Base-by-base conservation (phyloP, 2,797 vertebrate species). In the Brotogeris chrysoptera region DNA sequence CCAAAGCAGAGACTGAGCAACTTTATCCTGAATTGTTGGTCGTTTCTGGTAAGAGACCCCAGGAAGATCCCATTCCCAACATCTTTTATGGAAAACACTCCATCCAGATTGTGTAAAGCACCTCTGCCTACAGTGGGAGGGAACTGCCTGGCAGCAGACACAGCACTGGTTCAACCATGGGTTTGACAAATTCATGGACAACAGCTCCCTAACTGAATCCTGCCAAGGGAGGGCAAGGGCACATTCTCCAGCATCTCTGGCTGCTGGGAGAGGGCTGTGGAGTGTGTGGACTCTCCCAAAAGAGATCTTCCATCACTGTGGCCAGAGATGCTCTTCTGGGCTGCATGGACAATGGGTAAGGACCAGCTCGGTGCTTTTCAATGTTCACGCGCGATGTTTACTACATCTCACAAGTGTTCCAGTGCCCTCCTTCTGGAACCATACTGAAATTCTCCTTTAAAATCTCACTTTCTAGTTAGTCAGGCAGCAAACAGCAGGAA, bases 281-380 rank as follows among this genome's bases (percentile, higher is more conserved):
- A 86, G 38, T 20, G 2, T 32, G 10, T 12, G 28, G 17, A 24
- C 30, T 55, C 59, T 78, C 57, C 52, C 24, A 46, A 32, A 72
- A 18, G 0, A 72, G 24, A 39, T 23, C 18, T 74, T 71, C 39
- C 55, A 18, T 6, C 32, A 10, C 2, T 13, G 32, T 2, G 5
- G 38, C 38, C 60, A 69, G 30, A 83, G 20, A 80, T 13, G 50
- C 7, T 82, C 13, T 80, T 68, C 76, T 18, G 46, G 19, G 46
- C 32, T 44, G 36, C 28, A 63, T 0, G 0, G 53, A 34, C 27
- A 24, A 30, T 0, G 1, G 32, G 27, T 49, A 49, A 73, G 28
- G 17, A n/a, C 16, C 66, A 55, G 19, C 16, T 27, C 41, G 73
- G 15, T 11, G 16, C 47, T 39, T n/a, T 30, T 23, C 19, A 34